These are phyloP conservation scores for Pachymerium ferrugineum DNA, from an alignment of 2,888 invertebrate species.

Conservation along the genomic window DNA sequence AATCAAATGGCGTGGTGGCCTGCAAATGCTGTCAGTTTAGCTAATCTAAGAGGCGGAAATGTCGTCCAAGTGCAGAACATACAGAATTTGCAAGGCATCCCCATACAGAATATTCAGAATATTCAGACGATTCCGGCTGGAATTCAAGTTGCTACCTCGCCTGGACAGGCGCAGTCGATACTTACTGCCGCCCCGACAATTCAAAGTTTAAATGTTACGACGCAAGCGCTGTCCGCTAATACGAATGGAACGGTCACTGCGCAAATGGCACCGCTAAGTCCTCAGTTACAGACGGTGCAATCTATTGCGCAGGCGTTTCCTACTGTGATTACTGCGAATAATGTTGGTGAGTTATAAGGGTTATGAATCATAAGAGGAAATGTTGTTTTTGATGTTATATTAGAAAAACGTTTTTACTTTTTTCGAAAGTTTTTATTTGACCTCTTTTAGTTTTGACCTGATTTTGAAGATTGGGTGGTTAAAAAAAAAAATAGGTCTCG, in stretches of 20 bases:
- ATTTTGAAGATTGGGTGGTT: not conserved
- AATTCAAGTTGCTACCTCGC: conserved; percentile 18
- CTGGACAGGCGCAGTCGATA: conserved; percentile 8
- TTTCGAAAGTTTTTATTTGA: not conserved
- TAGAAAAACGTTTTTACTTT: not conserved
- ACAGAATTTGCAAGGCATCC: conserved; percentile 33
- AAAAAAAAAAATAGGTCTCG: not conserved
- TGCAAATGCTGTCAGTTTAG: conserved; percentile 36
- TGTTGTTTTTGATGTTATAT: not conserved
- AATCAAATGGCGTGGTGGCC: conserved; percentile 39
- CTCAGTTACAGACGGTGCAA: conserved; percentile 37
- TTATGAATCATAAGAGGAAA: too few species aligned
- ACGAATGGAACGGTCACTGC: conserved; percentile 24
- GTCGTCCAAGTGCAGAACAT: conserved; percentile 35
- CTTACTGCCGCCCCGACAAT: conserved; percentile 3
- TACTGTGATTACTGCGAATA: conserved; percentile 51
- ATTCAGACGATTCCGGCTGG: conserved; percentile 27
- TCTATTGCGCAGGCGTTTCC: conserved; percentile 59
- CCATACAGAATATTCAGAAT: conserved; percentile 33
- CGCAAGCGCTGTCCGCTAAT: not conserved
- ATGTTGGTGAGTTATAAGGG: conserved; percentile 17
- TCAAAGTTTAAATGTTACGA: conserved; percentile 27
- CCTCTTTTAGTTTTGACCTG: not conserved
- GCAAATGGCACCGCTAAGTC: conserved; percentile 34
- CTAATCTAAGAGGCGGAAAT: conserved; percentile 36